Evolutionary conservation across 2,797 vertebrate species (phyloP).

Genomic region (Hirundo rustica): DNA sequence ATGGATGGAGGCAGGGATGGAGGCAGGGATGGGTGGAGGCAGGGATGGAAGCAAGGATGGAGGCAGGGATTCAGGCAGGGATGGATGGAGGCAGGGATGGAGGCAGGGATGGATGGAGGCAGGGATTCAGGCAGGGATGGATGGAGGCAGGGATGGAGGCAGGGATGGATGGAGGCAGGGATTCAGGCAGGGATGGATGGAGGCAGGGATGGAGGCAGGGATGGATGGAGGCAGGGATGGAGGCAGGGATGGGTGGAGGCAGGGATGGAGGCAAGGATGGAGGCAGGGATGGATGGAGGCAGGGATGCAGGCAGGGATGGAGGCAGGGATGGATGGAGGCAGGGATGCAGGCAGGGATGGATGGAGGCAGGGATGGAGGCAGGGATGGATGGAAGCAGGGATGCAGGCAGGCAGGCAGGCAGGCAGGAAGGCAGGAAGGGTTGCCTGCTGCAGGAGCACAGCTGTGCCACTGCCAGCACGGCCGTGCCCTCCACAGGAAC

Average conservation of each 20-base stretch:
- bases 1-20: no score
- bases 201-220: background rate
- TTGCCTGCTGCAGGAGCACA: background rate
- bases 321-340: background rate
- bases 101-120: background rate
- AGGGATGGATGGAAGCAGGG: background rate
- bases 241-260: accelerated
- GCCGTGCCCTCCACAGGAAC: background rate
- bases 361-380: no score
- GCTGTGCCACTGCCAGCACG: background rate
- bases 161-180: no score
- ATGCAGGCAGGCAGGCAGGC: background rate
- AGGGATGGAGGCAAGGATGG: background rate
- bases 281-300: background rate
- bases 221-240: accelerated
- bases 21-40: background rate
- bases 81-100: no score
- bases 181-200: background rate
- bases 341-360: background rate
- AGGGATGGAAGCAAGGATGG: background rate
- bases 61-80: background rate
- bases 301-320: background rate
- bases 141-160: background rate
- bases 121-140: background rate
- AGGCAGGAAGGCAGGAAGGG: background rate